A percentile compares a stretch with the other conserved stretches of the same genome.
Conservation (phyloP, 2,113 vertebrate species). For the Cephalophus harveyi region DNA sequence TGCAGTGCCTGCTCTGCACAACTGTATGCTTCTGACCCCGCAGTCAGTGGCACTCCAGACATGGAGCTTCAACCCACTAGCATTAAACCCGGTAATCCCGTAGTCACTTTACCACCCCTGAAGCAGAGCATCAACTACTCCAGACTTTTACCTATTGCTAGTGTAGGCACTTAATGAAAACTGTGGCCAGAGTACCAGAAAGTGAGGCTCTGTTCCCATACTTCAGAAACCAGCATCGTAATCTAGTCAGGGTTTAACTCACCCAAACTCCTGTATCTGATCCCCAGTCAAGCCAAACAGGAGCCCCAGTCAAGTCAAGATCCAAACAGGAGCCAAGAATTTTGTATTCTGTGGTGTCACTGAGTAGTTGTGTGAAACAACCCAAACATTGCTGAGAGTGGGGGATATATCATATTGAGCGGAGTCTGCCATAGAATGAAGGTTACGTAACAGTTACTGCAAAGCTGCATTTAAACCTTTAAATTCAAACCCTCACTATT, state of each 20-base stretch:
- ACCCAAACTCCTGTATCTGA: not conserved
- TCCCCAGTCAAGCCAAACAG: not conserved
- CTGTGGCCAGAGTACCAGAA: not conserved
- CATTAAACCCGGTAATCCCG: not conserved
- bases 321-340: not conserved
- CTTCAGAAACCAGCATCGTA: not conserved
- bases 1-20: not conserved
- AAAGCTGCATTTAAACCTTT: not conserved
- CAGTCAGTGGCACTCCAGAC: not conserved
- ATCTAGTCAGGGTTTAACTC: not conserved
- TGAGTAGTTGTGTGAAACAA: not conserved
- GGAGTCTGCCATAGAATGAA: not conserved
- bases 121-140: not conserved
- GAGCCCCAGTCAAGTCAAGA: too few relatives aligned
- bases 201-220: not conserved
- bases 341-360: not conserved
- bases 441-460: not conserved
- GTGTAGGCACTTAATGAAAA: not conserved
- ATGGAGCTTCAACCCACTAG: not conserved
- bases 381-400: not conserved
- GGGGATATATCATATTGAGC: not conserved
- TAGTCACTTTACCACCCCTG: not conserved
- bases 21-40: too few relatives aligned
- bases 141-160: not conserved
- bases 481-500: not conserved